Conservation (phyloP, 2,113 vertebrate species). For the Dolichallabes microphthalmus region DNA sequence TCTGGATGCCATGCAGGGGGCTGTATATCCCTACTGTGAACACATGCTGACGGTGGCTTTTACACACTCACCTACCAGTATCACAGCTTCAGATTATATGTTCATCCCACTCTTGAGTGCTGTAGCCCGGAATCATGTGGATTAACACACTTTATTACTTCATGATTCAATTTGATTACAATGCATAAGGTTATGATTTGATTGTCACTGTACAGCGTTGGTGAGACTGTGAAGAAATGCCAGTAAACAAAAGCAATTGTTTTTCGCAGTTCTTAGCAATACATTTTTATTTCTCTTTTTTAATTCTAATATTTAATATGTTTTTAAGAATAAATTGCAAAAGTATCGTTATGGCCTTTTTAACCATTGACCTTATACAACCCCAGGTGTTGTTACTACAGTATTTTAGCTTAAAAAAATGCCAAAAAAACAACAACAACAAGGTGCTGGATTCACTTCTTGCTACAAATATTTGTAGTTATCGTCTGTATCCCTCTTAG, state of each 20-base stretch:
- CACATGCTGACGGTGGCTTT: conserved; percentile 25
- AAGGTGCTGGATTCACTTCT: background rate
- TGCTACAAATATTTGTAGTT: background rate
- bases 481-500: background rate
- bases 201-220: background rate
- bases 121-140: background rate
- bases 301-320: background rate
- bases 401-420: background rate
- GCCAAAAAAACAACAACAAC: too few species aligned
- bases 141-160: background rate
- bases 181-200: background rate
- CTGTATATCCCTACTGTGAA: conserved; percentile 40
- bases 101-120: background rate
- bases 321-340: background rate
- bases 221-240: background rate
- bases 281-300: background rate
- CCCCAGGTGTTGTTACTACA: too few species aligned
- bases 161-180: background rate
- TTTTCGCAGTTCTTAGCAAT: background rate
- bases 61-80: conserved; percentile 27
- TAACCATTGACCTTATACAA: too few species aligned
- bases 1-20: conserved; percentile 39
- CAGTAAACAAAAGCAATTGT: background rate
- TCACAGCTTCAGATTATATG: conserved; percentile 36
- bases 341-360: background rate